A percentile compares a stretch with the other conserved stretches of the same genome.
Conservation (phyloP, 2,888 invertebrate genomes). For the Lepidocyrtoides sp. region DNA sequence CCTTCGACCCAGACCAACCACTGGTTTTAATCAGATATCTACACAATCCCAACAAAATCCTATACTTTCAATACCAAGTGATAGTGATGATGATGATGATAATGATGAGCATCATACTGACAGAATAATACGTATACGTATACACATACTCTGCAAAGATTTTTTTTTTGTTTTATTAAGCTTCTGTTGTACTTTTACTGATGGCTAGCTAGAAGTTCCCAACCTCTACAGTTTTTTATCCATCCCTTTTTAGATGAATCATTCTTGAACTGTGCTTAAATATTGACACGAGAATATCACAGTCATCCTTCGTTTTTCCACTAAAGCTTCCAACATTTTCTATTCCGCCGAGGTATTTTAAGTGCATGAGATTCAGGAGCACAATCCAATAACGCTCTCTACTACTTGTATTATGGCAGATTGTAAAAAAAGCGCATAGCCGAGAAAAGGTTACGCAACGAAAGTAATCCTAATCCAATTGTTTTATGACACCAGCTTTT, state of each 20-base stretch:
- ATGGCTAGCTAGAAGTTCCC: background rate
- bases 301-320: constrained; percentile 3
- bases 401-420: too few relatives aligned
- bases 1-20: constrained; percentile 83
- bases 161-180: too few relatives aligned
- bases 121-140: too few relatives aligned
- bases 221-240: background rate
- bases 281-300: constrained; percentile 39
- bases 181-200: too few relatives aligned
- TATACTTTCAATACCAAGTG: too few relatives aligned
- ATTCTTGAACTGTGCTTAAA: background rate
- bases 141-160: background rate
- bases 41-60: constrained; percentile 48
- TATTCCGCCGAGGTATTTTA: background rate
- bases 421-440: too few relatives aligned
- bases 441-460: background rate
- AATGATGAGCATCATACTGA: too few relatives aligned
- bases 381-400: background rate
- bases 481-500: constrained; percentile 35
- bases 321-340: constrained; percentile 45
- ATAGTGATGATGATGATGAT: too few relatives aligned
- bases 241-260: background rate
- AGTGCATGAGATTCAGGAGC: background rate
- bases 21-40: constrained; percentile 82
- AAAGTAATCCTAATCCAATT: constrained; percentile 72